These are phyloP conservation scores for Myotis daubentonii DNA, from an alignment of 2,797 vertebrate genomes.

Conservation along the genomic window DNA sequence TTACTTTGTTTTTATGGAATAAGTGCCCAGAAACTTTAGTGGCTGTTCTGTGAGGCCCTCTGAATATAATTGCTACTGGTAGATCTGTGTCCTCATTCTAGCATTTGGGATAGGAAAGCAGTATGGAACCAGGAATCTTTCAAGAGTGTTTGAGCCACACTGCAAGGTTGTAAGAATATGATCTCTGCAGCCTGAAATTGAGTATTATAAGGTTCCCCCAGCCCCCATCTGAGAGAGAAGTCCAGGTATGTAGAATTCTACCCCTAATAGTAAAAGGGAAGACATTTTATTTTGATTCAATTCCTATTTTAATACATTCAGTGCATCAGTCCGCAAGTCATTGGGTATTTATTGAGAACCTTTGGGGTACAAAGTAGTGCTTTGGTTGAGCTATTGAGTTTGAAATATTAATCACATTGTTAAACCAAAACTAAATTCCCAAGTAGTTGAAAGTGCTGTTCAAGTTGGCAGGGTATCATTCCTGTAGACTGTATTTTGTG, in stretches of 20 bases:
- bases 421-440: constrained; percentile 75
- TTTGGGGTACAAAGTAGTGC: constrained; percentile 69
- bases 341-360: constrained; percentile 72
- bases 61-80: background rate
- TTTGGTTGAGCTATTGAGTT: constrained; percentile 76
- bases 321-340: constrained; percentile 50
- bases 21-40: constrained; percentile 13
- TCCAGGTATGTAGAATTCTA: constrained; percentile 63
- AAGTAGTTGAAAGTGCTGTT: constrained; percentile 68
- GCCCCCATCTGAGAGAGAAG: constrained; percentile 26
- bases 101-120: background rate
- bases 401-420: constrained; percentile 79
- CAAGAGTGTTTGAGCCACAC: constrained; percentile 38
- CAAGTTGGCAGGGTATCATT: constrained; percentile 50
- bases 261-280: constrained; percentile 46
- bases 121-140: constrained; percentile 26
- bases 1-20: background rate
- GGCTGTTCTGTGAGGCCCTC: background rate
- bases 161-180: constrained; percentile 22
- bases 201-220: background rate
- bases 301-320: constrained; percentile 73
- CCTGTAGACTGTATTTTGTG: constrained; percentile 68
- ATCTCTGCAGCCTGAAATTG: constrained; percentile 26
- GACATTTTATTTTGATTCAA: constrained; percentile 73
- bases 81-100: constrained; percentile 37